These are phyloP conservation scores for Enteromius paludinosus DNA, from an alignment of 2,797 vertebrate genomes.

Conservation along the genomic window DNA sequence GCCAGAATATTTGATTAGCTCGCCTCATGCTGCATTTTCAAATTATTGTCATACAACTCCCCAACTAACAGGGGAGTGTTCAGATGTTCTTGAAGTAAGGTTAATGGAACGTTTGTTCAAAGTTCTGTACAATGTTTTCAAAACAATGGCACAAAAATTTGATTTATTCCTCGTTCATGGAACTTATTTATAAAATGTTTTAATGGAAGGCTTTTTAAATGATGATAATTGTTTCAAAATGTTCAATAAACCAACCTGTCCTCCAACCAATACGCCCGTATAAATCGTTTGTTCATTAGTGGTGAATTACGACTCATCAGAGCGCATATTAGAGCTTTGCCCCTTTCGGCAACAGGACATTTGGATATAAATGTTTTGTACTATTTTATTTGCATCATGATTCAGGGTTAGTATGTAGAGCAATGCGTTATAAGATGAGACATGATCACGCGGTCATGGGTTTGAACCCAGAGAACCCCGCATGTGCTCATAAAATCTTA, in stretches of 20 bases:
- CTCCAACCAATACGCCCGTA: too few relatives aligned
- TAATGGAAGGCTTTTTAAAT: neutral
- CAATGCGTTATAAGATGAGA: too few relatives aligned
- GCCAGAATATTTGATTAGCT: slow-evolving; percentile 1
- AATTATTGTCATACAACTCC: neutral
- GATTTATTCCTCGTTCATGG: neutral
- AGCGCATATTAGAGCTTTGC: too few relatives aligned
- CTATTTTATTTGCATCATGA: too few relatives aligned
- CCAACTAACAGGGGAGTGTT: neutral
- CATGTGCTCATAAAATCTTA: too few relatives aligned
- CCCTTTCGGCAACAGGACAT: too few relatives aligned
- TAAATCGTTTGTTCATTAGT: too few relatives aligned
- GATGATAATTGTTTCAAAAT: neutral
- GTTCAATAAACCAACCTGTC: neutral
- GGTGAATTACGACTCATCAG: too few relatives aligned
- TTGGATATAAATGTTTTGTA: too few relatives aligned
- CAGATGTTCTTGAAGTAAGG: neutral
- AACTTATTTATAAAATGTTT: neutral
- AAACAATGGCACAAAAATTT: neutral
- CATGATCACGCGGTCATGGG: too few relatives aligned
- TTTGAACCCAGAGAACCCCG: too few relatives aligned
- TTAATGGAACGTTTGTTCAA: neutral
- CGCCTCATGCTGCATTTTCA: neutral
- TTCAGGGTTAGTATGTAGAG: too few relatives aligned
- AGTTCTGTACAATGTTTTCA: neutral